Evolutionary conservation across 2,797 vertebrate species (phyloP).

Genomic region (Otolemur crassicaudatus): DNA sequence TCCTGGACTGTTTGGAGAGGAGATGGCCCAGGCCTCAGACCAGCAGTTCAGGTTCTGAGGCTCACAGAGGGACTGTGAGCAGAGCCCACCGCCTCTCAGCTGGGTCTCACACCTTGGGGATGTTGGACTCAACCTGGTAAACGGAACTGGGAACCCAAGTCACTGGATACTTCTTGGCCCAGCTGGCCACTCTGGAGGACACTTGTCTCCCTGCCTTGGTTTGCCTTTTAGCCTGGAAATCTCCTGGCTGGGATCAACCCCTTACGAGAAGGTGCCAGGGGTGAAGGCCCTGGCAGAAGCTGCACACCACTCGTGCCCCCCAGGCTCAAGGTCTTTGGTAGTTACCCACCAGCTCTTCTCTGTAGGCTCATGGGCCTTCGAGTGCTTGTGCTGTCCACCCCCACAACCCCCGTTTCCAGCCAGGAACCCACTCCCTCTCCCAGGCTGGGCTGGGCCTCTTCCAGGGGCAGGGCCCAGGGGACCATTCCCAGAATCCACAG

Average conservation of each 20-base stretch:
- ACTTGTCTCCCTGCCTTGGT: background rate
- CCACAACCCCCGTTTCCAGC: background rate
- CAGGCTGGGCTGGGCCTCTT: background rate
- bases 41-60: conserved; percentile 28
- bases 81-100: background rate
- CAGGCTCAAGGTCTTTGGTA: background rate
- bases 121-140: background rate
- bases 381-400: background rate
- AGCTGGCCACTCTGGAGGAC: background rate
- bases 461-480: background rate
- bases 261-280: background rate
- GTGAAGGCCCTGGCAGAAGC: conserved; percentile 47
- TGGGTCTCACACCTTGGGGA: background rate
- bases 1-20: background rate
- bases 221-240: background rate
- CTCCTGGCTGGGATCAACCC: background rate
- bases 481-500: background rate
- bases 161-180: background rate
- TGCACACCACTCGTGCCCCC: background rate
- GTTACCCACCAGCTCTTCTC: too few relatives aligned
- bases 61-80: background rate
- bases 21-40: background rate
- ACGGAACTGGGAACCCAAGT: background rate
- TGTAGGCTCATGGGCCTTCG: background rate
- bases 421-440: background rate